Evolutionary conservation across 2,888 invertebrate genomes (phyloP), one percentile per base, ranked within the genome.

Genomic region (Amblyjoppa proteus): DNA sequence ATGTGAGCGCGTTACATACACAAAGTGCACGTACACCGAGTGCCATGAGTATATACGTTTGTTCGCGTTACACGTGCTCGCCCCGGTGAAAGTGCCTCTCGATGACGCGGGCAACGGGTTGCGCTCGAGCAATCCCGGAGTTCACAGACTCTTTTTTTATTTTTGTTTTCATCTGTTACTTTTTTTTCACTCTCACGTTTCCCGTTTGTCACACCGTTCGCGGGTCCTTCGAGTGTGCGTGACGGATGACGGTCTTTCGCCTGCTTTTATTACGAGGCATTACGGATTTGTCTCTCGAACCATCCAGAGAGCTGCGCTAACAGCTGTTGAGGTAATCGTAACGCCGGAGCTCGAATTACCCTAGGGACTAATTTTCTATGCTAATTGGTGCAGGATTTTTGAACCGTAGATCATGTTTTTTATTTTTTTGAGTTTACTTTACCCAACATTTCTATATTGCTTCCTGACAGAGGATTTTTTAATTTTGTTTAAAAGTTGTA

Each of bases 11-110:
- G 41, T 69, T 38, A 34, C 31, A 38, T 34, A 64, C 28, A 64
- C 34, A 38, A 34, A 38, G 7, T n/a, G 28, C 64, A 75, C n/a
- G 34, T 31, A 16, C 20, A 58, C 45, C 7, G 9, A 31, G 71
- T 34, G 34, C 45, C 45, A 3, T 53, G 73, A 9, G 53, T 66
- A 25, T 66, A 25, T 25, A 25, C 38, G 82, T 82, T 70, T 68
- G 66, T 34, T 45, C 71, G 28, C 71, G 77, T 78, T 74, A 74
- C 75, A 79, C 83, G 75, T 64, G 79, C 64, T 69, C 49, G 75
- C 64, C 70, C 58, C 75, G 84, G 80, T 84, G 84, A 84, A 84
- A 84, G 84, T 84, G 83, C 74, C 75, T 71, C 71, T 80, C 76
- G 76, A 84, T 84, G 80, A 84, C 80, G 84, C 66, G 64, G 51